Evolutionary conservation across 2,888 invertebrate species (phyloP).

Genomic region (Eupsilia transversa): DNA sequence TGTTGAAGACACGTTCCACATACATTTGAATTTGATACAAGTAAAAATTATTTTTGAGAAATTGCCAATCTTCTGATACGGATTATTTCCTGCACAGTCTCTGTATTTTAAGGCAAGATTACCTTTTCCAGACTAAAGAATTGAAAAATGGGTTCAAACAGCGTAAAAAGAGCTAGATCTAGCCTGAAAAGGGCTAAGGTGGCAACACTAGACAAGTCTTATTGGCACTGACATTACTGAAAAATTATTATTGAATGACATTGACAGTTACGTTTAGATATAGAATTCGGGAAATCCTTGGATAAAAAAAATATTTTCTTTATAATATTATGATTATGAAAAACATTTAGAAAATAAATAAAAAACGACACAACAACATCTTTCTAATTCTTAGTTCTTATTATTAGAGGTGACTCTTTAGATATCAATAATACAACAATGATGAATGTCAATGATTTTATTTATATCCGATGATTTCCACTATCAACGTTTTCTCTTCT

Average conservation of each 20-base stretch:
- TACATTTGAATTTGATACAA: no score
- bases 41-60: no score
- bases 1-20: no score
- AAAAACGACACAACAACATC: not conserved
- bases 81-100: no score
- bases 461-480: no score
- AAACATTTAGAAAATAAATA: not conserved
- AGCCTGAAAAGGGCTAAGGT: no score
- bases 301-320: not conserved
- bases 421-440: not conserved
- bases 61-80: no score
- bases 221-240: conserved; percentile 1
- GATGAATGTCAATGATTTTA: not conserved
- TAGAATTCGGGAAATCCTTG: not conserved
- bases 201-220: not conserved
- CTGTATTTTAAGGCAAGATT: no score
- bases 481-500: not conserved
- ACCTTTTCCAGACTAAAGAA: no score
- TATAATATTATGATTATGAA: not conserved
- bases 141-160: no score
- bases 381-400: not conserved
- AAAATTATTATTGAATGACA: not conserved
- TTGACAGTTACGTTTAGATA: conserved; percentile 23
- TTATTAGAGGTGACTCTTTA: not conserved
- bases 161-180: no score